Base-by-base conservation (phyloP, 2,888 invertebrate genomes). In the Galerucella calmariensis region DNA sequence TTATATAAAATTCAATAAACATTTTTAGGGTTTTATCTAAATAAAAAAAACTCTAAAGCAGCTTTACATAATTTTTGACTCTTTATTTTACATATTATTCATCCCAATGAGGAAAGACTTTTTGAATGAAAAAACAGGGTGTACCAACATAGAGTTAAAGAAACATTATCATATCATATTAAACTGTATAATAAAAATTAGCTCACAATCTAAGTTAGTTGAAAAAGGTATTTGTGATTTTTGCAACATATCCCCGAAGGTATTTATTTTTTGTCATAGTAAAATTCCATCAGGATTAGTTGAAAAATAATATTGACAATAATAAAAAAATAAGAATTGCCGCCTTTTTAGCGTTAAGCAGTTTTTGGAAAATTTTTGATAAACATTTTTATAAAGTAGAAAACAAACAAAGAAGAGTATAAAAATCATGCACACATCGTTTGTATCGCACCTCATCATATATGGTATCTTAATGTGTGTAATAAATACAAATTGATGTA, bases 301-400 rank as follows among this genome's bases (percentile, higher is more conserved):
- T 73, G 12, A 46, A 56, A 69, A 35, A 46, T 27, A 63, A 53
- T 48, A 67, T 48, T 72, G 73, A 75, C 73, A 73, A 75, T 75
- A 75, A 75, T 75, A 46, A 27, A 67, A 48, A 75, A 67, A 63
- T 67, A 71, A 56, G 46, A 65, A 65, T 46, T 65, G 63, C 46
- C 63, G 63, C 63, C 63, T 65, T 65, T 35, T 67, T 59, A 69
- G 74, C 59, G 27, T 69, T 69, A 72, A 65, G 73, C 69, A 72
- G 67, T 67, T 73, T 73, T 53, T 62, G 20, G 24, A 65, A 48
- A 41, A 10, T 59, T 35, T 58, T 72, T 61, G 67, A 67, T 61
- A 48, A 27, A 41, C 35, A 67, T 63, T 63, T 56, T 53, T 53
- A 65, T 0, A 16, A 14, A 61, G 12, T 27, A 41, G 35, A 14